phyloP scores from a whole-genome alignment of 2,113 vertebrate genomes.

The Salvelinus alpinus region DNA sequence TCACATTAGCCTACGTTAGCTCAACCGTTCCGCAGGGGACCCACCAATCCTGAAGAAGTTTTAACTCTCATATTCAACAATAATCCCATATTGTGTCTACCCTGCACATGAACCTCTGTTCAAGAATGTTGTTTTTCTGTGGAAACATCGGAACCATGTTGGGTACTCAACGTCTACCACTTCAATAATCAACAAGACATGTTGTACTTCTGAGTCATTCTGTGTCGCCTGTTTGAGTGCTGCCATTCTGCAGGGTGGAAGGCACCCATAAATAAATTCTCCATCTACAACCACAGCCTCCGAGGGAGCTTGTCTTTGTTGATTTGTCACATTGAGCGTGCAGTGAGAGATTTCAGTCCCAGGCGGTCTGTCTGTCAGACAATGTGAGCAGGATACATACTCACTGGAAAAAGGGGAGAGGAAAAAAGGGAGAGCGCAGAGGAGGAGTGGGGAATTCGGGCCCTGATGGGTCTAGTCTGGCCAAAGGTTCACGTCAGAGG shows the following conservation, averaged over 20 bases:
- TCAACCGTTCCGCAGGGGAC: too few species aligned
- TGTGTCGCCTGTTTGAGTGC: neutral
- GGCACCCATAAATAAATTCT: neutral
- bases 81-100: neutral
- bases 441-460: conserved; percentile 6
- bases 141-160: neutral
- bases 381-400: conserved; percentile 28
- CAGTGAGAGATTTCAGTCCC: conserved; percentile 57
- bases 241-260: neutral
- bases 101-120: neutral
- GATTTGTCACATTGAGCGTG: conserved; percentile 49
- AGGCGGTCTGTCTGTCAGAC: conserved; percentile 29
- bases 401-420: conserved; percentile 11
- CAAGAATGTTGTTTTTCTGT: neutral
- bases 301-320: conserved; percentile 33
- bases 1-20: too few species aligned
- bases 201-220: conserved; percentile 1
- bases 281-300: conserved; percentile 14
- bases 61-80: too few species aligned
- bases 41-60: too few species aligned
- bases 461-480: conserved; percentile 21
- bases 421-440: conserved; percentile 1
- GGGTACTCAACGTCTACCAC: neutral
- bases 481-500: conserved; percentile 50
- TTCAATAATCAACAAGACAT: conserved; percentile 2